Base-by-base conservation (phyloP, 2,888 invertebrate species). In the Chloroclystis v-ata region DNA sequence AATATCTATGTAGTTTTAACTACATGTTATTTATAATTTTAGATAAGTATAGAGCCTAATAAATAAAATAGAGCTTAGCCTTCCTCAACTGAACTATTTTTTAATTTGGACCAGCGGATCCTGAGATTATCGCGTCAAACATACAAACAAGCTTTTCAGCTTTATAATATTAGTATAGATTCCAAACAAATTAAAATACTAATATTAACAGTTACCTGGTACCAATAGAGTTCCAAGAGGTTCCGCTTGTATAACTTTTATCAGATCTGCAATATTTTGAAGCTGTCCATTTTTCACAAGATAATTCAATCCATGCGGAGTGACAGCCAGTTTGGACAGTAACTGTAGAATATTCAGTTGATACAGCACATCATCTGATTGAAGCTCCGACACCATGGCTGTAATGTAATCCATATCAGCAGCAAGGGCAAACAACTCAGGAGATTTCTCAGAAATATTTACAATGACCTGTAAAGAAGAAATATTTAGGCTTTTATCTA, bases 301-400 rank as follows among this genome's bases (percentile, higher is more conserved):
- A 69, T 91, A 95, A 30, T 87, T 79, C 4, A 95, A 89, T 0
- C 97, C 96, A 67, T 95, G 92, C 41, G 92, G 89, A 41, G 90
- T 89, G 12, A 90, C 71, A 0, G 93, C 94, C 33, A 97, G 78
- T 37, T 91, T 90, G 0, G 93, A 92, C 28, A 97, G 70, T 30
- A 95, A 78, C 76, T 97, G 95, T 40, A 97, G 76, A 41, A 94
- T 90, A 71, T 96, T 97, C 49, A 97, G 82, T 73, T 94, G 93
- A 30, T 95, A 82, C 37, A 97, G 79, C 29, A 95, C 79, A 80
- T 97, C 97, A 52, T 92, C 89, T 33, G 89, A 89, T 38, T 92
- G 82, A 12, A 95, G 70, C 69, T 94, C 92, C 20, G 89, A 75
- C 11, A 95, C 69, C 61, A 96, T 90, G 50, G 89, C 89, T 10